These are phyloP conservation scores for Drosophila testacea DNA, from an alignment of 2,888 invertebrate genomes.

Conservation along the genomic window DNA sequence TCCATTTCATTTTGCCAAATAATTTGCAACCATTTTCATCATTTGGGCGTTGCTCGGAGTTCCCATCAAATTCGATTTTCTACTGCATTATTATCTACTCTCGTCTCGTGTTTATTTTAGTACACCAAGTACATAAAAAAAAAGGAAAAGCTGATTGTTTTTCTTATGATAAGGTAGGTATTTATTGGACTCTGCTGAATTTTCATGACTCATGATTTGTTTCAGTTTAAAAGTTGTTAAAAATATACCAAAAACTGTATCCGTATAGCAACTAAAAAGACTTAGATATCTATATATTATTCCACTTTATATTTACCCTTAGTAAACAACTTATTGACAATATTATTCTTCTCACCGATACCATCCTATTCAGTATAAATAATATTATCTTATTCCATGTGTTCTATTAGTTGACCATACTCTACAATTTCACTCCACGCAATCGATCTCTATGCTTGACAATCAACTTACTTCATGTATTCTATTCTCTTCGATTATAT, in stretches of 20 bases:
- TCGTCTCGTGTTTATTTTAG: slow-evolving; percentile 18
- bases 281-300: neutral
- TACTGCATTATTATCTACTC: slow-evolving; percentile 47
- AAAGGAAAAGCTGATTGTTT: slow-evolving; percentile 35
- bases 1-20: slow-evolving; percentile 25
- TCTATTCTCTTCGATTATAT: neutral
- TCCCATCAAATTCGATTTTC: slow-evolving; percentile 29
- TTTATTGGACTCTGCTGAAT: neutral
- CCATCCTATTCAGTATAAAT: too few relatives aligned
- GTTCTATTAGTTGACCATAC: too few relatives aligned
- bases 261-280: neutral
- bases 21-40: slow-evolving; percentile 21
- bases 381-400: too few relatives aligned
- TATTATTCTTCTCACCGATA: too few relatives aligned
- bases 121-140: slow-evolving; percentile 14
- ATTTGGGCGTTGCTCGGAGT: slow-evolving; percentile 19
- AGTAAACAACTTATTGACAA: neutral
- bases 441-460: neutral
- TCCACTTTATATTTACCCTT: neutral
- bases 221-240: neutral
- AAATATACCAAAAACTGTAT: neutral
- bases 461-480: neutral
- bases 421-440: neutral
- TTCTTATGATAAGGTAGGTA: slow-evolving; percentile 27
- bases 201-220: slow-evolving; percentile 6